phyloP scores from a whole-genome alignment of 92 coral and sea anemone species.

The Montipora capitata region DNA sequence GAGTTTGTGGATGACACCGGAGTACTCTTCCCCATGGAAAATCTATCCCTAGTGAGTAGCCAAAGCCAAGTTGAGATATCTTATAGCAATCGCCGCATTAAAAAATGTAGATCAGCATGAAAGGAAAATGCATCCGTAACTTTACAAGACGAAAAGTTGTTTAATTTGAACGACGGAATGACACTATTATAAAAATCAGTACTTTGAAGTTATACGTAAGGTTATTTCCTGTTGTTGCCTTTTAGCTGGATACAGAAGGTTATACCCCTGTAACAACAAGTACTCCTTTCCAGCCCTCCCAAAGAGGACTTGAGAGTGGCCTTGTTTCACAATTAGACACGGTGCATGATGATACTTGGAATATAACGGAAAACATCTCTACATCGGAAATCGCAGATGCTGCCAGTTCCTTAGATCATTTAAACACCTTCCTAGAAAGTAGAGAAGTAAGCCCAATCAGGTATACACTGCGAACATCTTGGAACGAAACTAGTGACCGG shows the following conservation, averaged over 20 bases:
- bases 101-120: not conserved
- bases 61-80: no score
- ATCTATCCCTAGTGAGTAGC: no score
- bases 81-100: not conserved
- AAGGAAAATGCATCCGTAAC: not conserved
- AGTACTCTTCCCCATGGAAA: no score
- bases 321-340: not conserved
- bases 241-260: conserved; percentile 3
- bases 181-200: not conserved
- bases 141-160: not conserved
- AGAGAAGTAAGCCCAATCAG: conserved; percentile 19
- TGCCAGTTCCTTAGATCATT: conserved; percentile 1
- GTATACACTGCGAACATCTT: no score
- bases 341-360: conserved; percentile 8
- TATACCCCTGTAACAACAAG: not conserved
- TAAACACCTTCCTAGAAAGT: conserved; percentile 18
- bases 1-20: no score
- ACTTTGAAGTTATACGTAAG: not conserved
- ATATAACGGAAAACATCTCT: not conserved
- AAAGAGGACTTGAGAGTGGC: conserved; percentile 8
- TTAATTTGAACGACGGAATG: not conserved
- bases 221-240: not conserved
- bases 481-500: conserved; percentile 24
- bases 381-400: conserved; percentile 1
- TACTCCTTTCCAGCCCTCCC: conserved; percentile 5